phyloP scores from a whole-genome alignment of 2,113 vertebrate species.

The Lampris megalopsis region DNA sequence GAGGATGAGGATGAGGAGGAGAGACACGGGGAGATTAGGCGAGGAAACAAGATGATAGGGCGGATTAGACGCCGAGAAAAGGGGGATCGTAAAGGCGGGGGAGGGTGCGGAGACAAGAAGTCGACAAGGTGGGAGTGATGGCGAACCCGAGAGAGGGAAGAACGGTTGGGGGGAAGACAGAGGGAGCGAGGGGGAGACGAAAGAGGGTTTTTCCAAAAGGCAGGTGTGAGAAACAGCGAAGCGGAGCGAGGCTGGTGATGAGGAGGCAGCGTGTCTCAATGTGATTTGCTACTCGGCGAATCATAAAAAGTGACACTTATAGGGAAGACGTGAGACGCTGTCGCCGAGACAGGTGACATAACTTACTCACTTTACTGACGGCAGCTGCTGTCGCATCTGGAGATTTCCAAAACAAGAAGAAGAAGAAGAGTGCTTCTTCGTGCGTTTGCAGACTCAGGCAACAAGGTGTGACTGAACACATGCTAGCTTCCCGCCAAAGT shows the following conservation, averaged over 20 bases:
- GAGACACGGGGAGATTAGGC: no score
- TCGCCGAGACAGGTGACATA: slow-evolving; percentile 16
- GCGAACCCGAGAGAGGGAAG: slow-evolving; percentile 9
- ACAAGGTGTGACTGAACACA: no score
- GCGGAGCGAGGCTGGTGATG: slow-evolving; percentile 1
- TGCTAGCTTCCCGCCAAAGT: no score
- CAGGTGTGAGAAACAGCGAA: slow-evolving; percentile 9
- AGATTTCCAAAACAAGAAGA: no score
- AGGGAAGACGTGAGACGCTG: slow-evolving; percentile 33
- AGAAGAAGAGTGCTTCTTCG: background rate
- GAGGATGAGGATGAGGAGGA: no score
- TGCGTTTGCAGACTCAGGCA: no score
- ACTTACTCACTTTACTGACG: slow-evolving; percentile 32
- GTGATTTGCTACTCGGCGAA: slow-evolving; percentile 58
- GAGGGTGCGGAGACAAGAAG: background rate
- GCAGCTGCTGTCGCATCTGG: background rate
- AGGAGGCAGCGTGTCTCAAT: slow-evolving; percentile 27
- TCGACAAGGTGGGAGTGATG: background rate
- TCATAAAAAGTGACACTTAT: slow-evolving; percentile 40
- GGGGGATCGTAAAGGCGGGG: no score
- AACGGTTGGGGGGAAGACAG: background rate
- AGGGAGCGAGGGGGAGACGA: background rate
- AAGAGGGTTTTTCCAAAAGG: slow-evolving; percentile 5
- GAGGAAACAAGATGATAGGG: background rate
- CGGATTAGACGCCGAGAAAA: no score